Evolutionary conservation across 2,888 invertebrate species (phyloP), one percentile per base, ranked within the genome.

Genomic region (Drosophila fungiperda): DNA sequence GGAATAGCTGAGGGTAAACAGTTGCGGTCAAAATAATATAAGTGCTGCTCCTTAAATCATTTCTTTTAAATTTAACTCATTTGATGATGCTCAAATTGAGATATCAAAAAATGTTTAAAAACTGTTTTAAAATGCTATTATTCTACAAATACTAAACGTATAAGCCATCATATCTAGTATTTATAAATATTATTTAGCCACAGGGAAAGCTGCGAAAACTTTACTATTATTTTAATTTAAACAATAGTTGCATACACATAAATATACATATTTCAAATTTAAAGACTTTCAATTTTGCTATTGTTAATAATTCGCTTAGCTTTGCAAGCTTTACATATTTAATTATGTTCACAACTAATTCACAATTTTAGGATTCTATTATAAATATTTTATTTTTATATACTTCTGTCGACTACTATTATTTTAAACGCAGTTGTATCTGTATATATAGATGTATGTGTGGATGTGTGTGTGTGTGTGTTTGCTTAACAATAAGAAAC

Each of bases 401-500:
- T 29, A 29, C 29, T 29, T 29, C 2, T 42, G 11, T n/a, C 2
- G 6, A 45, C 7, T 5, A 20, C 45, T 45, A 45, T 15, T 45
- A 45, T 45, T 23, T 45, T 8, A 23, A 8, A 7, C 45, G 15
- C 23, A 1, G 4, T 8, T 45, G 45, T 23, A 20, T 12, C 7
- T 20, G 7, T 11, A 11, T 40, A n/a, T 45, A 20, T 20, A 40
- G 4, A 9, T 9, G 5, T 17, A 8, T 38, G 0, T 35, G 5
- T 35, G 3, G 0, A n/a, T 42, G 6, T 6, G 6, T 42, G 20
- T 6, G 3, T 38, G n/a, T 9, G 20, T 7, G 26, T 23, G 17
- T 11, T 20, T 15, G 40, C n/a, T 36, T 6, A 5, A 3, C 29
- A 57, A 32, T 32, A 63, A 63, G 29, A 12, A 67, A 57, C 15